Evolutionary conservation across 1,140 invertebrate genomes (phyloP).

Genomic region (Brachionus angularis): DNA sequence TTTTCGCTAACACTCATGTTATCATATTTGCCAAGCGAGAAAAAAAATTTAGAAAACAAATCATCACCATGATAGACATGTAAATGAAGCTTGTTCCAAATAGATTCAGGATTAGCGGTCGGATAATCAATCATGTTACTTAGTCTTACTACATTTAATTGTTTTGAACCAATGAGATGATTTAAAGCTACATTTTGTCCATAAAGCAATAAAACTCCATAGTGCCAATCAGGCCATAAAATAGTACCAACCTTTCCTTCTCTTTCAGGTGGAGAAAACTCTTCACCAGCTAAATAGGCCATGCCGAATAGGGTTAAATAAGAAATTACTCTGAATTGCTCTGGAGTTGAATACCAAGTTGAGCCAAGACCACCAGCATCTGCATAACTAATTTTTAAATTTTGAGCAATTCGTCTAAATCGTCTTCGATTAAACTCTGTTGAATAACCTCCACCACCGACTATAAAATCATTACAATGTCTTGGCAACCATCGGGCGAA

Average conservation of each 20-base stretch:
- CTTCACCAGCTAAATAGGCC: slow-evolving; percentile 33
- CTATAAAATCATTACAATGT: slow-evolving; percentile 23
- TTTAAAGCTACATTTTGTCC: slow-evolving; percentile 32
- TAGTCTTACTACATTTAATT: slow-evolving; percentile 18
- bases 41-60: slow-evolving; percentile 44
- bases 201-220: slow-evolving; percentile 38
- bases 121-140: slow-evolving; percentile 31
- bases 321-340: not conserved
- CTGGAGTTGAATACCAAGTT: slow-evolving; percentile 36
- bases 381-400: slow-evolving; percentile 1
- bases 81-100: slow-evolving; percentile 20
- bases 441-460: slow-evolving; percentile 34
- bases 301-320: slow-evolving; percentile 11
- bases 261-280: slow-evolving; percentile 29
- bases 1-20: slow-evolving; percentile 14
- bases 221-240: slow-evolving; percentile 45
- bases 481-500: slow-evolving; percentile 30
- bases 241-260: slow-evolving; percentile 14
- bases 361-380: slow-evolving; percentile 27
- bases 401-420: slow-evolving; percentile 18
- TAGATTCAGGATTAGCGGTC: slow-evolving; percentile 7
- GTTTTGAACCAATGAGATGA: slow-evolving; percentile 16
- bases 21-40: slow-evolving; percentile 16
- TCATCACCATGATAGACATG: slow-evolving; percentile 39
- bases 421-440: slow-evolving; percentile 27